phyloP scores from a whole-genome alignment of 2,797 vertebrate species.

The Semotilus atromaculatus region DNA sequence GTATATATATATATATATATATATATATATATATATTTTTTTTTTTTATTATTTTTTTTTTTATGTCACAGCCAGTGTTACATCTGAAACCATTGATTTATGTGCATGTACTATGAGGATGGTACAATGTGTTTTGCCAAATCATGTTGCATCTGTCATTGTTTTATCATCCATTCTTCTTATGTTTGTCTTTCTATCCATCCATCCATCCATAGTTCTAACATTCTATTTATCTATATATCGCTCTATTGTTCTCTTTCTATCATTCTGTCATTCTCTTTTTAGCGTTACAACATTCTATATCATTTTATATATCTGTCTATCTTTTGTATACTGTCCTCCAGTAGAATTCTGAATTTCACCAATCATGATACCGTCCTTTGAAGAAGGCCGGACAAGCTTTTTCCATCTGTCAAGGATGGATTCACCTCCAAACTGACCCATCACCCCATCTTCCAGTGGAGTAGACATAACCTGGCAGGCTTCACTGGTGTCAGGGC shows the following conservation, averaged over 20 bases:
- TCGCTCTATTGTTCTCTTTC: not conserved
- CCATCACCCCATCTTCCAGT: slow-evolving; percentile 76
- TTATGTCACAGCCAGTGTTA: slow-evolving; percentile 39
- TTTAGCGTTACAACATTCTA: not conserved
- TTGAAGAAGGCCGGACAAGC: slow-evolving; percentile 59
- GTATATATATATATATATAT: not conserved
- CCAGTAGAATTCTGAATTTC: not conserved
- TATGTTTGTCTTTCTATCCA: not conserved
- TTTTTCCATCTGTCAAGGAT: slow-evolving; percentile 77
- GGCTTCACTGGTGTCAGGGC: slow-evolving; percentile 75
- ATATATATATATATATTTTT: too few relatives aligned
- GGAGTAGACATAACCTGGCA: slow-evolving; percentile 80
- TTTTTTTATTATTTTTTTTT: too few relatives aligned
- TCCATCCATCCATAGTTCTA: not conserved
- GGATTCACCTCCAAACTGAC: slow-evolving; percentile 77
- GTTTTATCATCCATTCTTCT: not conserved
- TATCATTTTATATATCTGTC: not conserved
- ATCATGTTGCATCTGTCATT: not conserved
- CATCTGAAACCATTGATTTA: slow-evolving; percentile 20
- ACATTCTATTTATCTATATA: not conserved
- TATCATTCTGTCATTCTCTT: not conserved
- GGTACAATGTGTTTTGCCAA: not conserved
- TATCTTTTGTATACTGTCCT: not conserved
- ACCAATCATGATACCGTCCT: slow-evolving; percentile 12
- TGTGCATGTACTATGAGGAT: not conserved